Percentiles rank a stretch among this genome's conserved stretches.
Conservation (phyloP, 1,140 invertebrate species). For the Sminthurides bifidus region DNA sequence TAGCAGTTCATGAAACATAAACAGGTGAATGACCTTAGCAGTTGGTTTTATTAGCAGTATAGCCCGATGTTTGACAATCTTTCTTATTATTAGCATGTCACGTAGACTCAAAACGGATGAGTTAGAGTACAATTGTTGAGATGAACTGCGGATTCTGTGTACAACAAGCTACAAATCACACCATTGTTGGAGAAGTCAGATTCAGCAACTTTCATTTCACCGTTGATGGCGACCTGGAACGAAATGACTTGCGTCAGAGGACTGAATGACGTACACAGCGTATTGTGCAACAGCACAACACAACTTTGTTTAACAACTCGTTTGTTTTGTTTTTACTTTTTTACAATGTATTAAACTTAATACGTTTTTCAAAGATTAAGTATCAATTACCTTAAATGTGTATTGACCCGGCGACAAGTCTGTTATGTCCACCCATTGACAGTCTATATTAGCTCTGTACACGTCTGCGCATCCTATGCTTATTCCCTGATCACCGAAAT, state of each 20-base stretch:
- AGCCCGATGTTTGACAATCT: no score
- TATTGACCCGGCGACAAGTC: slow-evolving; percentile 74
- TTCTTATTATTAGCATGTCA: background rate
- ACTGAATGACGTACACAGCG: no score
- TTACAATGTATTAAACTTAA: background rate
- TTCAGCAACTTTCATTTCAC: slow-evolving; percentile 73
- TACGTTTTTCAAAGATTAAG: background rate
- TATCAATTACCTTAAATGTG: slow-evolving; percentile 58
- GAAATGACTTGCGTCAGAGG: no score
- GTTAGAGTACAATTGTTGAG: slow-evolving; percentile 60
- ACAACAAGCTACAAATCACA: slow-evolving; percentile 64
- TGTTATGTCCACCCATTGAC: slow-evolving; percentile 93
- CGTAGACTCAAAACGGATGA: slow-evolving; percentile 43
- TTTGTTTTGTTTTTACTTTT: background rate
- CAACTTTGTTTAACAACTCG: background rate
- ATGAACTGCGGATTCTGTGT: slow-evolving; percentile 57
- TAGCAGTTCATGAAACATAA: no score
- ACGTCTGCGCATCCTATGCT: slow-evolving; percentile 89
- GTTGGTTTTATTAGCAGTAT: no score
- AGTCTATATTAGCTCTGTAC: slow-evolving; percentile 87
- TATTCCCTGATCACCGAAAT: slow-evolving; percentile 89
- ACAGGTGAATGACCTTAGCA: no score
- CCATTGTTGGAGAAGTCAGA: slow-evolving; percentile 84
- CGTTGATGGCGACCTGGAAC: slow-evolving; percentile 61
- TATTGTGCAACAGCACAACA: no score